Evolutionary conservation across 2,113 vertebrate species (phyloP).

Genomic region (Scophthalmus maximus): DNA sequence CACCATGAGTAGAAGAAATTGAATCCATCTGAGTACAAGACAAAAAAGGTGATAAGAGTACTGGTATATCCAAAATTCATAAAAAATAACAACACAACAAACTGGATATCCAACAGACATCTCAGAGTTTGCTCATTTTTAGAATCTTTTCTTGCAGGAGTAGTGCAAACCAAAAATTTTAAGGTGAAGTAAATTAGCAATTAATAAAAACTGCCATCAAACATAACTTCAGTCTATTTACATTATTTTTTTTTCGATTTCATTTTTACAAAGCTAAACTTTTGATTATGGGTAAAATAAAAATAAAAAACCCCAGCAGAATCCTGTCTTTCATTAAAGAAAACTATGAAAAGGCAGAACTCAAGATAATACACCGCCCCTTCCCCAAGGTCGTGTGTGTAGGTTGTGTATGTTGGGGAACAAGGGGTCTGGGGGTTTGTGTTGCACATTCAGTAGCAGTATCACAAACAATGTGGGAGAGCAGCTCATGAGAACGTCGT

Average conservation of each 20-base stretch:
- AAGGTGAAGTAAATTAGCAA: constrained; percentile 69
- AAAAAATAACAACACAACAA: constrained; percentile 74
- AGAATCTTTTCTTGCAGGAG: constrained; percentile 71
- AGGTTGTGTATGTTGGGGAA: constrained; percentile 45
- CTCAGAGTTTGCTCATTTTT: constrained; percentile 67
- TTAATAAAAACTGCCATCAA: constrained; percentile 70
- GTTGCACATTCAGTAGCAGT: constrained; percentile 76
- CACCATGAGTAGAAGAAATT: constrained; percentile 77
- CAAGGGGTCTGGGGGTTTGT: not conserved
- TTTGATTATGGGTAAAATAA: constrained; percentile 68
- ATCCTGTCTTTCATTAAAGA: constrained; percentile 54
- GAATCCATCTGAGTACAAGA: constrained; percentile 75
- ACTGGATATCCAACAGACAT: constrained; percentile 75
- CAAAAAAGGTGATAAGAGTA: constrained; percentile 72
- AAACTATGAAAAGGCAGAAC: constrained; percentile 68
- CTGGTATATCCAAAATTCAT: constrained; percentile 68
- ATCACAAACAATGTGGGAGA: constrained; percentile 60
- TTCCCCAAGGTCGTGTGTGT: constrained; percentile 45
- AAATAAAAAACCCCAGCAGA: constrained; percentile 39
- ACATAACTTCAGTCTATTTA: constrained; percentile 76
- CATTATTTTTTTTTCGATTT: constrained; percentile 60
- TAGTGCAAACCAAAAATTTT: constrained; percentile 72
- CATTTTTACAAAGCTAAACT: constrained; percentile 72
- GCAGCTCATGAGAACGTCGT: constrained; percentile 38
- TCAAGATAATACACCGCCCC: constrained; percentile 42